Percentiles rank a stretch among this genome's conserved stretches.
phyloP scores from a whole-genome alignment of 1,140 invertebrate genomes.

The Oncopodura yosiiana region DNA sequence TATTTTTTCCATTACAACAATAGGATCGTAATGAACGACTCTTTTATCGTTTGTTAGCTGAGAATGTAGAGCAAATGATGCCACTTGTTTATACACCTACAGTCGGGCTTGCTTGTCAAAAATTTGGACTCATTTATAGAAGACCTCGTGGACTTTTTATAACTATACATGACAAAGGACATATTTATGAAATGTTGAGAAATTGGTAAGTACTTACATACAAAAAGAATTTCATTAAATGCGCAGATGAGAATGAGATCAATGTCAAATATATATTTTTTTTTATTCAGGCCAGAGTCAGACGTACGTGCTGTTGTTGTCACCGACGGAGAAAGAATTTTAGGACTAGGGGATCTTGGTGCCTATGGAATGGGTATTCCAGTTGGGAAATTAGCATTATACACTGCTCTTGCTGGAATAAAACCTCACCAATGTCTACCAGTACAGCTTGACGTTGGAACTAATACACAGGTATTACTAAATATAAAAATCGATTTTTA shows the following conservation, averaged over 20 bases:
- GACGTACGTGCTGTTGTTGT: constrained; percentile 85
- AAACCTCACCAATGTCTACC: constrained; percentile 81
- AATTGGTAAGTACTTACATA: constrained; percentile 55
- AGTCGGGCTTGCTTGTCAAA: constrained; percentile 86
- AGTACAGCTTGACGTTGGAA: constrained; percentile 84
- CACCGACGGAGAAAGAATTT: constrained; percentile 85
- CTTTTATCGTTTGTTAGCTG: constrained; percentile 84
- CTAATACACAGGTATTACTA: constrained; percentile 61
- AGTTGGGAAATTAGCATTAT: constrained; percentile 79
- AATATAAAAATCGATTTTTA: not conserved
- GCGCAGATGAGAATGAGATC: not conserved
- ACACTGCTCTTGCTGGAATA: constrained; percentile 84
- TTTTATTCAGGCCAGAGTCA: constrained; percentile 63
- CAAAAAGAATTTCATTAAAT: too few relatives aligned
- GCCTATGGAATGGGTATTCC: constrained; percentile 91
- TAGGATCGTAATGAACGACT: constrained; percentile 91
- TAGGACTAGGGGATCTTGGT: constrained; percentile 87
- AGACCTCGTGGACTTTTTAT: constrained; percentile 90
- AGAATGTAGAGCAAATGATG: constrained; percentile 92
- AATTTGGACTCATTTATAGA: constrained; percentile 87
- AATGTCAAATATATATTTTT: not conserved
- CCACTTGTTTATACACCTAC: constrained; percentile 94
- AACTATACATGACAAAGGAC: constrained; percentile 88
- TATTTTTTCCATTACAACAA: constrained; percentile 35
- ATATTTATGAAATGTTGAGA: constrained; percentile 70